A percentile compares a stretch with the other conserved stretches of the same genome.
phyloP scores from a whole-genome alignment of 2,888 invertebrate species.

The Cordilura impudica region DNA sequence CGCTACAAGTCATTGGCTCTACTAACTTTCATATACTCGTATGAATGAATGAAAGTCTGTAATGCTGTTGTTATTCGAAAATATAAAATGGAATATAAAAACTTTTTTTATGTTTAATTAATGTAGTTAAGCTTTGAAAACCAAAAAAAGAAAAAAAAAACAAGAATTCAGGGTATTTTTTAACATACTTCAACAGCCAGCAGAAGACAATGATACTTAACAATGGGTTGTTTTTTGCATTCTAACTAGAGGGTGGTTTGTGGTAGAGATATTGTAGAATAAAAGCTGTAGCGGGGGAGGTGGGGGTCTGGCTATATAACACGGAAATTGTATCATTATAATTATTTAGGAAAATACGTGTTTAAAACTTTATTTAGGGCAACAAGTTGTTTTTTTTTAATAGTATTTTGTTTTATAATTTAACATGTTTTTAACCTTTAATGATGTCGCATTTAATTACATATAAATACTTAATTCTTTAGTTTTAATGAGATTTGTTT shows the following conservation, averaged over 20 bases:
- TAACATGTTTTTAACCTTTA: slow-evolving; percentile 34
- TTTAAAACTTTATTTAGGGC: slow-evolving; percentile 49
- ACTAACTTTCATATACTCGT: too few species aligned
- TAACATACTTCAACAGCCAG: neutral
- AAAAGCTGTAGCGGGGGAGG: neutral
- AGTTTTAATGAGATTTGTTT: slow-evolving; percentile 5
- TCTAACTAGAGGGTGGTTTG: neutral
- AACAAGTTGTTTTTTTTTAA: slow-evolving; percentile 42
- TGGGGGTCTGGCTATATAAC: slow-evolving; percentile 16
- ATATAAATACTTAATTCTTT: slow-evolving; percentile 7
- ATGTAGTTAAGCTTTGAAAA: slow-evolving; percentile 44
- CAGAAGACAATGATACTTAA: neutral
- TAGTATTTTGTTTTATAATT: neutral
- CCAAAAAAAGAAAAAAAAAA: neutral
- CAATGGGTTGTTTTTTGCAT: neutral
- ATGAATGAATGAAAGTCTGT: neutral
- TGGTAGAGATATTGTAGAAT: neutral
- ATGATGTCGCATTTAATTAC: slow-evolving; percentile 30
- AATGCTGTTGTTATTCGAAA: neutral
- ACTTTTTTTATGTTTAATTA: slow-evolving; percentile 49
- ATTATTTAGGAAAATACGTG: slow-evolving; percentile 41
- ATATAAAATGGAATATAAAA: slow-evolving; percentile 3
- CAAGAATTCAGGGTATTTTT: neutral
- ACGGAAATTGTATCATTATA: slow-evolving; percentile 40
- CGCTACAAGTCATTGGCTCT: slow-evolving; percentile 4